These are phyloP conservation scores for Bombus breviceps DNA, from an alignment of 1,140 invertebrate genomes.

Conservation along the genomic window DNA sequence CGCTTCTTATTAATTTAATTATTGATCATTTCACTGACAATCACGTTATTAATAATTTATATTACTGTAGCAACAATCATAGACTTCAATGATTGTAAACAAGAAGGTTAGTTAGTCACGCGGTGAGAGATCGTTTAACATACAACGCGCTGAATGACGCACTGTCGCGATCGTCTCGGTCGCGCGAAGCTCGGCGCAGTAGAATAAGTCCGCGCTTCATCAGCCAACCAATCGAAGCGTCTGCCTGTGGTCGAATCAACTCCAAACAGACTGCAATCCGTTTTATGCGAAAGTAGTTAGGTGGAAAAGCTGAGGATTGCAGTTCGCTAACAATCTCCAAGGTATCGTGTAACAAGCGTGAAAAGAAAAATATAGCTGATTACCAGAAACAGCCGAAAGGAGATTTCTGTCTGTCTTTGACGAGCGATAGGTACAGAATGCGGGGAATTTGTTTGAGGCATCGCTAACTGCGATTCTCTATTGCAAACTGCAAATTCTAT, in stretches of 20 bases:
- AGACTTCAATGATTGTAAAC: no score
- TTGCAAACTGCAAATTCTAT: constrained; percentile 25
- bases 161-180: not conserved
- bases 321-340: not conserved
- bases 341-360: constrained; percentile 7
- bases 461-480: constrained; percentile 28
- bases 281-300: not conserved
- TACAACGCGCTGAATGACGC: no score
- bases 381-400: not conserved
- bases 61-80: no score
- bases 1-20: no score
- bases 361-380: not conserved
- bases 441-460: constrained; percentile 51
- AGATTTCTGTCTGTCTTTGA: not conserved
- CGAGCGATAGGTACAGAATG: constrained; percentile 16
- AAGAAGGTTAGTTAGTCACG: not conserved
- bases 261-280: not conserved
- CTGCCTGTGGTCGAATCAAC: no score
- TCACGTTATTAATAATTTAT: no score
- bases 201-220: not conserved
- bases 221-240: not conserved
- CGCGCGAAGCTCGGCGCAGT: not conserved
- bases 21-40: no score
- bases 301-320: not conserved
- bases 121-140: not conserved